Evolutionary conservation across 2,797 vertebrate species (phyloP).

Genomic region (Pitangus sulphuratus): DNA sequence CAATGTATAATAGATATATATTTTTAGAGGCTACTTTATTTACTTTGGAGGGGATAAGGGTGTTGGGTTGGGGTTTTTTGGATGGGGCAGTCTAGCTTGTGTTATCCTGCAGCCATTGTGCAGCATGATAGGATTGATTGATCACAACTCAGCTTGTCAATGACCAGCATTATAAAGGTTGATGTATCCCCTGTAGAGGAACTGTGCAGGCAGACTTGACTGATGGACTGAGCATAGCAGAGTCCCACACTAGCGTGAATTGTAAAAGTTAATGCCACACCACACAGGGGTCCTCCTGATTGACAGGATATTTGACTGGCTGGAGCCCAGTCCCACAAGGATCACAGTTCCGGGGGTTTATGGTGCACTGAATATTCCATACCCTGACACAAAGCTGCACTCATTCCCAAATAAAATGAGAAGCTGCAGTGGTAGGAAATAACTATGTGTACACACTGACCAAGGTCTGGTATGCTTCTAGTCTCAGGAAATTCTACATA

Average conservation of each 20-base stretch:
- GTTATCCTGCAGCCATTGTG: not conserved
- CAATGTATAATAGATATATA: not conserved
- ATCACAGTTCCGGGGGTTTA: not conserved
- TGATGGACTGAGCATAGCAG: slow-evolving; percentile 5
- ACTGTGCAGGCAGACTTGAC: not conserved
- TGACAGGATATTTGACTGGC: slow-evolving; percentile 20
- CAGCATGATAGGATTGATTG: not conserved
- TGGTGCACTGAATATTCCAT: not conserved
- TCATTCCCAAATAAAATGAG: not conserved
- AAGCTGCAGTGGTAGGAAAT: not conserved
- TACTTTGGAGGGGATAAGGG: not conserved
- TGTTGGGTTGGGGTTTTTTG: not conserved
- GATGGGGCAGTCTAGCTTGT: not conserved
- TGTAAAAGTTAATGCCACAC: slow-evolving; percentile 12
- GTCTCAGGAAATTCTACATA: not conserved
- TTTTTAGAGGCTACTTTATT: not conserved
- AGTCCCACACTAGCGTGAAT: not conserved
- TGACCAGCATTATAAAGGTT: slow-evolving; percentile 4
- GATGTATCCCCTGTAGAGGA: not conserved
- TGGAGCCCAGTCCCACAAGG: not conserved
- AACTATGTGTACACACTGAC: not conserved
- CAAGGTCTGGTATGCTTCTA: not conserved
- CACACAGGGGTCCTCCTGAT: not conserved
- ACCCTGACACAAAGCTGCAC: not conserved
- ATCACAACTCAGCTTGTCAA: slow-evolving; percentile 24